phyloP scores from a whole-genome alignment of 2,888 invertebrate genomes.

The Bursaphelenchus okinawaensis region DNA sequence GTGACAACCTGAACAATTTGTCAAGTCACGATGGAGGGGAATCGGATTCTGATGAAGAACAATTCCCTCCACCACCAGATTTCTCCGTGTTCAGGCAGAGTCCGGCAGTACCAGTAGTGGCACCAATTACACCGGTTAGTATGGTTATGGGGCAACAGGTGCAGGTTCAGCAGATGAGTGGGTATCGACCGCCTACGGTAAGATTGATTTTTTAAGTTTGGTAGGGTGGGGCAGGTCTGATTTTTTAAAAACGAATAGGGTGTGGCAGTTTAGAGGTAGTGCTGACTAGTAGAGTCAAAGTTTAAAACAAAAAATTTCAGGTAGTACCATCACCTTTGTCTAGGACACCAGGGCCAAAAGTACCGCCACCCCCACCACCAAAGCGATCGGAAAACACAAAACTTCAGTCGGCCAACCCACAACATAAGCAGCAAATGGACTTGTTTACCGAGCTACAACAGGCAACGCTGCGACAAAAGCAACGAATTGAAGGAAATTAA shows the following conservation, averaged over 20 bases:
- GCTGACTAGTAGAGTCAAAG: too few relatives aligned
- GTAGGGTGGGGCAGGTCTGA: too few relatives aligned
- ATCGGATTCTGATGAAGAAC: slow-evolving; percentile 53
- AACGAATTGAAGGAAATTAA: slow-evolving; percentile 24
- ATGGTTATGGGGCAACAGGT: background rate
- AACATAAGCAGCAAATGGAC: slow-evolving; percentile 17
- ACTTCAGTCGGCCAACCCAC: slow-evolving; percentile 27
- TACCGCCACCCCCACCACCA: slow-evolving; percentile 51
- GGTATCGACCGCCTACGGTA: background rate
- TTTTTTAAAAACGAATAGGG: too few relatives aligned
- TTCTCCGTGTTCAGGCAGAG: slow-evolving; percentile 16
- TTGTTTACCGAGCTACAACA: slow-evolving; percentile 26
- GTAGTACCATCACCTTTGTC: background rate
- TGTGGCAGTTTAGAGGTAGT: too few relatives aligned
- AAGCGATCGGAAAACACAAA: slow-evolving; percentile 47
- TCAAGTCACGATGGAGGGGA: background rate
- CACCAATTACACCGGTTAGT: background rate
- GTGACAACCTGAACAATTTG: background rate
- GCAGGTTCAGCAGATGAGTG: background rate
- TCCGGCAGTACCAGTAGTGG: background rate
- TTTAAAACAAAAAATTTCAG: background rate
- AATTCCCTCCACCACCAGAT: slow-evolving; percentile 52
- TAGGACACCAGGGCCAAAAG: background rate
- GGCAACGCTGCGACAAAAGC: slow-evolving; percentile 19
- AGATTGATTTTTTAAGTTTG: too few relatives aligned